Evolutionary conservation across 1,140 invertebrate genomes (phyloP).

Genomic region (Heliconius hermathena): DNA sequence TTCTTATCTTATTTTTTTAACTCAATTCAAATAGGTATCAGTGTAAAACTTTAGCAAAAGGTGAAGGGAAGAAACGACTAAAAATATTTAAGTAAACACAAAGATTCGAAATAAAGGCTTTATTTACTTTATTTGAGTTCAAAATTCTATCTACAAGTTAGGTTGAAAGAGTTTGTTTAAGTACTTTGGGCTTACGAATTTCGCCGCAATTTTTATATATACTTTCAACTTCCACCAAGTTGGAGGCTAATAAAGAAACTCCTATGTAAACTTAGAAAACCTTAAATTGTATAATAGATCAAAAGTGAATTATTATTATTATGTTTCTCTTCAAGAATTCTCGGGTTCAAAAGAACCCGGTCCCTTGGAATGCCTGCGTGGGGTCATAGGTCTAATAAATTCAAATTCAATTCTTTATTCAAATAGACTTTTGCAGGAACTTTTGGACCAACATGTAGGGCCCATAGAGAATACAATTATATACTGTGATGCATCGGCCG

Average conservation of each 20-base stretch:
- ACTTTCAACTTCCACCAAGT: not conserved
- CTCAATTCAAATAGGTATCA: not conserved
- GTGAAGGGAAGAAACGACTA: not conserved
- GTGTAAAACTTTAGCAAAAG: not conserved
- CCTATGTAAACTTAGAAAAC: not conserved
- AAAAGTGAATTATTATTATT: too few relatives aligned
- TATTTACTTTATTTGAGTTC: constrained; percentile 7
- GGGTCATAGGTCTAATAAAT: too few relatives aligned
- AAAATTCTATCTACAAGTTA: constrained; percentile 11
- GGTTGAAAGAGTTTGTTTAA: constrained; percentile 12
- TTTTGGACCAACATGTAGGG: too few relatives aligned
- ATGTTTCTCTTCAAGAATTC: too few relatives aligned
- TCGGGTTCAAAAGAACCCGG: too few relatives aligned
- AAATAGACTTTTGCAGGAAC: too few relatives aligned
- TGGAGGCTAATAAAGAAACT: not conserved
- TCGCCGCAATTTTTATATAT: constrained; percentile 6
- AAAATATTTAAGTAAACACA: constrained; percentile 12
- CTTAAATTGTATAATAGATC: not conserved
- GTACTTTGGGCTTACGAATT: constrained; percentile 6
- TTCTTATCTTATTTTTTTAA: not conserved
- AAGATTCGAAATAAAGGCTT: constrained; percentile 13
- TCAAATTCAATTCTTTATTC: too few relatives aligned
- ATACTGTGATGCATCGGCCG: too few relatives aligned
- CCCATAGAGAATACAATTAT: too few relatives aligned
- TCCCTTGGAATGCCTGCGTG: too few relatives aligned